Base-by-base conservation (phyloP, 2,888 invertebrate species). In the Tridacna gigas region DNA sequence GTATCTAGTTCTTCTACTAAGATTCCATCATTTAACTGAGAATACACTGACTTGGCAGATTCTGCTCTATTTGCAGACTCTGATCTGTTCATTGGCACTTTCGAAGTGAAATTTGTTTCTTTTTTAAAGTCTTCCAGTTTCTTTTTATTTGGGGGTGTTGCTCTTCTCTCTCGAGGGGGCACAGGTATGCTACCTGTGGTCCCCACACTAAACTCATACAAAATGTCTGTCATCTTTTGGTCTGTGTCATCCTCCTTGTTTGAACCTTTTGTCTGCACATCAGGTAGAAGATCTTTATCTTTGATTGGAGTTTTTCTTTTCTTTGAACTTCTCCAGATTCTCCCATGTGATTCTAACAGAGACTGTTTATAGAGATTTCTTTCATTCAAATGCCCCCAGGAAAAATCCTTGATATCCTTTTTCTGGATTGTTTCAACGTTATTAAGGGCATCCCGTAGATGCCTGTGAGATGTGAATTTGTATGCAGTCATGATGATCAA, bases 371-470 rank as follows among this genome's bases (percentile, higher is more conserved):
- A 86, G 9, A 94, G 86, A 48, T 92, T 89, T 20, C 90, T 88
- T 77, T 94, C 94, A 89, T 94, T 94, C 28, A 94, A 87, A 82
- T 94, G 94, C 37, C 94, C 94, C 63, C 90, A 90, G 28, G 93
- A 91, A 83, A 87, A 94, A 66, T 91, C 91, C 79, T 89, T 81
- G 26, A 94, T 92, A 79, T 94, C 94, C 66, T 91, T 87, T 80
- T 92, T 92, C 73, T 94, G 93, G 60, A 92, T 91, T 18, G 76
- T 86, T 61, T 92, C 91, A 1, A 91, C 89, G 88, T 90, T 89
- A 83, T 94, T 91, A 9, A 94, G 89, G 13, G 94, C 85, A 63
- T 91, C 84, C 22, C 89, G 88, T 5, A 94, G 91, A 45, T 92
- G 91, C 65, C 86, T 88, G n/a, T 89, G 86, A 37, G 91, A 83